phyloP scores from a whole-genome alignment of 2,888 invertebrate species.

The Suillia variegata region DNA sequence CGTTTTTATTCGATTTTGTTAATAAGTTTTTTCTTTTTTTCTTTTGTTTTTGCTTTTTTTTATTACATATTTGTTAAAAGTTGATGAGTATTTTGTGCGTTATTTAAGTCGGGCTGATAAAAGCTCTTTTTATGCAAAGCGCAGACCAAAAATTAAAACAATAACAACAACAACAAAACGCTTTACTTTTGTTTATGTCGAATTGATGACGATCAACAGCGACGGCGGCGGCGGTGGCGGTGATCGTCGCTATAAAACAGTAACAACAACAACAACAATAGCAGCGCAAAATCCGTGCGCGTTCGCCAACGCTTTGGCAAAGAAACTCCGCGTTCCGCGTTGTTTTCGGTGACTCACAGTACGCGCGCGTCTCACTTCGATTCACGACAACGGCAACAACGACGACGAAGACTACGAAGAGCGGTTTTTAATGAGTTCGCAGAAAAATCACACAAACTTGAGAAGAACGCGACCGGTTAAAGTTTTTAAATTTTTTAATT shows the following conservation, averaged over 20 bases:
- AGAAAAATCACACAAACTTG: constrained; percentile 34
- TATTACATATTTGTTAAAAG: not conserved
- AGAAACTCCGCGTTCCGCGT: constrained; percentile 1
- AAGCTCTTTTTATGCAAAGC: too few species aligned
- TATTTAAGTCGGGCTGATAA: not conserved
- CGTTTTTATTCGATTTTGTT: constrained; percentile 18
- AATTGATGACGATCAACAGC: too few species aligned
- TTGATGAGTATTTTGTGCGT: not conserved
- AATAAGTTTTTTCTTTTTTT: too few species aligned
- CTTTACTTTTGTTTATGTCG: too few species aligned
- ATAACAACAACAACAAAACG: too few species aligned
- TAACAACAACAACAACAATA: constrained; percentile 5
- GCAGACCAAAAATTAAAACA: too few species aligned
- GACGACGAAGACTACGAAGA: constrained; percentile 16
- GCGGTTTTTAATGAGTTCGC: constrained; percentile 40
- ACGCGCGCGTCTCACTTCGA: too few species aligned
- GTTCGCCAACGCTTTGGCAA: constrained; percentile 10
- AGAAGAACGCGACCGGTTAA: constrained; percentile 28
- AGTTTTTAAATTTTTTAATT: too few species aligned
- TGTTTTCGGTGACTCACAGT: constrained; percentile 8
- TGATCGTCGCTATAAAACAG: not conserved
- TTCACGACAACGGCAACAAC: not conserved
- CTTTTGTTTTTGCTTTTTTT: too few species aligned
- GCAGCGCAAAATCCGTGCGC: constrained; percentile 7
- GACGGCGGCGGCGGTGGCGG: too few species aligned